Evolutionary conservation across 2,113 vertebrate genomes (phyloP).

Genomic region (Galeopterus variegatus): DNA sequence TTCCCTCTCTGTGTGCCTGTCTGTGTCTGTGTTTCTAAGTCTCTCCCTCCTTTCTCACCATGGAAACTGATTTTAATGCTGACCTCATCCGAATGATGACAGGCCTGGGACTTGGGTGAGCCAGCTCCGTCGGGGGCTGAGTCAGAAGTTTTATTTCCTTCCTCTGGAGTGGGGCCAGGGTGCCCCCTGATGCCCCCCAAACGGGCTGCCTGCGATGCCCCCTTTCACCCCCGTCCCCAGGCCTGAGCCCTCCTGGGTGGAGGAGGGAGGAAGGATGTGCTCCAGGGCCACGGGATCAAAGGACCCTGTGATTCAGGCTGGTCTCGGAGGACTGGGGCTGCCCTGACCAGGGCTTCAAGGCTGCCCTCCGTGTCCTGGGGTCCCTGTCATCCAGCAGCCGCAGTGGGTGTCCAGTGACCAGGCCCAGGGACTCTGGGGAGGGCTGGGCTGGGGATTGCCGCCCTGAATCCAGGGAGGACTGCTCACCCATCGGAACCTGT

Average conservation of each 20-base stretch:
- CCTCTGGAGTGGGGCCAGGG: neutral
- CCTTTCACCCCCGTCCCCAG: neutral
- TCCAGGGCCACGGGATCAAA: neutral
- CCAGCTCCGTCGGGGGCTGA: neutral
- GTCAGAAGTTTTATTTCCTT: neutral
- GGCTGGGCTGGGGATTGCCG: neutral
- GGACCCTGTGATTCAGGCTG: neutral
- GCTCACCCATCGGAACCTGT: slow-evolving; percentile 78
- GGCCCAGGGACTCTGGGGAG: neutral
- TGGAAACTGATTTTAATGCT: slow-evolving; percentile 54
- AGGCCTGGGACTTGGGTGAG: neutral
- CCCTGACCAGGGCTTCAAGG: neutral
- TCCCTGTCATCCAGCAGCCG: neutral
- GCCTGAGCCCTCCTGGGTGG: neutral
- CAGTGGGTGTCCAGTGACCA: neutral
- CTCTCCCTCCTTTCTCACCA: slow-evolving; percentile 9
- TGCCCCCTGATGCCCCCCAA: neutral
- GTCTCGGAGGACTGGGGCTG: accelerated
- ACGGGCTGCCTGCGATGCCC: neutral
- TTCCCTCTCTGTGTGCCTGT: neutral
- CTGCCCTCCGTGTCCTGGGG: neutral
- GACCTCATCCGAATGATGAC: neutral
- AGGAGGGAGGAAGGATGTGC: neutral
- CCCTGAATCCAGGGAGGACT: slow-evolving; percentile 76
- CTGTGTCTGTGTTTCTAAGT: neutral